phyloP scores from a whole-genome alignment of 64 coral and sea anemone species.

The Trachythela sp. region DNA sequence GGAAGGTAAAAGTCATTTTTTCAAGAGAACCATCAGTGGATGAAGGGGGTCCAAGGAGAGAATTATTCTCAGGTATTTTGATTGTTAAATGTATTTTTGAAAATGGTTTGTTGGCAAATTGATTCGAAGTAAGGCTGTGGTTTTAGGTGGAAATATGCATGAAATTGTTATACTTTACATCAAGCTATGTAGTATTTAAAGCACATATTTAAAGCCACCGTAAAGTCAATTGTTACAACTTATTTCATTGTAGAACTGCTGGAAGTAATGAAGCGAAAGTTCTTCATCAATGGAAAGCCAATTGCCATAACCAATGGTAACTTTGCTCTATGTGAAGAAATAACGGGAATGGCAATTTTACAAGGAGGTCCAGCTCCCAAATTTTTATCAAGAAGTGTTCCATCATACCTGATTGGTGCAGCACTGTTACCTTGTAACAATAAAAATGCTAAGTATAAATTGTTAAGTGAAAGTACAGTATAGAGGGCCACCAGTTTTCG shows the following conservation, averaged over 20 bases:
- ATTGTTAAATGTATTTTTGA: neutral
- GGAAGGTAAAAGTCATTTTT: constrained; percentile 6
- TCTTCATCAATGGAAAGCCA: neutral
- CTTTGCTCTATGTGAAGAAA: neutral
- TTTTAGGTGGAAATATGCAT: neutral
- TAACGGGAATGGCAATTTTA: neutral
- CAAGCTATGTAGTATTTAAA: neutral
- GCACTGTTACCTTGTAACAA: neutral
- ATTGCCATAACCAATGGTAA: neutral
- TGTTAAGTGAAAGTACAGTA: neutral
- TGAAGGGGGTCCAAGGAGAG: constrained; percentile 15
- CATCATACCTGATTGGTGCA: neutral
- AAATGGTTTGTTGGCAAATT: neutral
- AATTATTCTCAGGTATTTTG: neutral
- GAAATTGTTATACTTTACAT: neutral
- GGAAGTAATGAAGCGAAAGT: neutral
- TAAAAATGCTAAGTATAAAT: neutral
- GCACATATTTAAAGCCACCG: neutral
- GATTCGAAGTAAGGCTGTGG: neutral
- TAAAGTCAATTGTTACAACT: neutral
- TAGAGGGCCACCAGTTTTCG: neutral
- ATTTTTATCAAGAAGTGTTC: neutral
- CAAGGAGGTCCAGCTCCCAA: constrained; percentile 15
- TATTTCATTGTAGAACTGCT: neutral
- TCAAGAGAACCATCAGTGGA: neutral